Evolutionary conservation across 2,888 invertebrate genomes (phyloP), one percentile per base, ranked within the genome.

Genomic region (Coronaproctus castanopsis): DNA sequence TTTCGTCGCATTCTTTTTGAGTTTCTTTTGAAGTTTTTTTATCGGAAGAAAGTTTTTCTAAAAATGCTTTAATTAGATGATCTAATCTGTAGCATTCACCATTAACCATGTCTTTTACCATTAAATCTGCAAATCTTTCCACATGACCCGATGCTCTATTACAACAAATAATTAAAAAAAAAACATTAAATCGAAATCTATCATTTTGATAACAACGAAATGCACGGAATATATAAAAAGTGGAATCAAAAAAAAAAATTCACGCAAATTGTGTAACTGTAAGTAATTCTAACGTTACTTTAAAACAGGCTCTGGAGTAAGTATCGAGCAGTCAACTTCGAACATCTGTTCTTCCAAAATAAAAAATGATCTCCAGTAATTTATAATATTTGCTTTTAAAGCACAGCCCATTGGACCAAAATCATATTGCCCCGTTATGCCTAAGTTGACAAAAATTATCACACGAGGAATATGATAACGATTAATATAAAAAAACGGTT

Each of bases 401-500:
- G 96, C 93, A 75, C 97, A 98, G 2, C 98, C 98, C 95, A 98
- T 96, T 0, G 98, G 98, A 0, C 98, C 98, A 72, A 93, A 98
- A 74, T 99, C 98, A 73, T 89, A 97, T 69, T 96, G 90, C 0
- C 96, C 81, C 67, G 78, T 74, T 21, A 80, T 73, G 65, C 78
- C 77, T 77, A n/a, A n/a, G n/a, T n/a, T n/a, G n/a, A n/a, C n/a
- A n/a, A n/a, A n/a, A n/a, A n/a, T n/a, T n/a, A n/a, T n/a, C n/a
- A n/a, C n/a, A n/a, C n/a, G n/a, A n/a, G n/a, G n/a, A n/a, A n/a
- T n/a, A n/a, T n/a, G n/a, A n/a, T n/a, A n/a, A n/a, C n/a, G n/a
- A n/a, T n/a, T n/a, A n/a, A n/a, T 1, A 22, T 18, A 20, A 2
- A 19, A 24, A 22, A 1, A 21, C 1, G 14, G 21, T 50, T 49